Percentiles rank a stretch among this genome's conserved stretches.
These are phyloP conservation scores for Drosophila burlai DNA, from an alignment of 1,140 invertebrate species.

Conservation along the genomic window DNA sequence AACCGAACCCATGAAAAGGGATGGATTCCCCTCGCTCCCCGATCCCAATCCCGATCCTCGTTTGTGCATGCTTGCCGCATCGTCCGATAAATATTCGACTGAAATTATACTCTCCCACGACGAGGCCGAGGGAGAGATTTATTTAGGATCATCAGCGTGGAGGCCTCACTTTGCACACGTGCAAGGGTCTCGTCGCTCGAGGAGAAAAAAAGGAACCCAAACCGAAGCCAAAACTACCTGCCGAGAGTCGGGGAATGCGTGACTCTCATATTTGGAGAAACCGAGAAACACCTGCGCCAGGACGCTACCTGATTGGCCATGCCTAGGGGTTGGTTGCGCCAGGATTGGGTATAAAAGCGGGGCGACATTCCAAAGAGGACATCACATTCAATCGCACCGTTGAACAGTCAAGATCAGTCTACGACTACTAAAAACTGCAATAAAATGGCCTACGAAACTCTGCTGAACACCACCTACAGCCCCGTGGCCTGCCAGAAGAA, in stretches of 20 bases:
- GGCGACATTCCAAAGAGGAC: slow-evolving; percentile 15
- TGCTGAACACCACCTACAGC: slow-evolving; percentile 31
- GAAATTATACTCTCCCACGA: slow-evolving; percentile 71
- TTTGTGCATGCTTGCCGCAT: slow-evolving; percentile 55
- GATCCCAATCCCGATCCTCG: neutral
- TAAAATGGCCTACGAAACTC: slow-evolving; percentile 59
- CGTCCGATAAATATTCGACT: slow-evolving; percentile 58
- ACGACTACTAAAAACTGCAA: slow-evolving; percentile 3
- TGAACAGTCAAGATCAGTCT: slow-evolving; percentile 32
- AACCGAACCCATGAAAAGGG: slow-evolving; percentile 32
- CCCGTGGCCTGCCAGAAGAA: slow-evolving; percentile 27
- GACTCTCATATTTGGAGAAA: slow-evolving; percentile 43
- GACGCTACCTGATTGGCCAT: slow-evolving; percentile 54
- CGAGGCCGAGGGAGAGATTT: slow-evolving; percentile 50
- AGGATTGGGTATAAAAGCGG: slow-evolving; percentile 50
- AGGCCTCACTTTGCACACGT: slow-evolving; percentile 55
- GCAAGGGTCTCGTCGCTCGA: slow-evolving; percentile 49
- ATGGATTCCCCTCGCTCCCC: slow-evolving; percentile 6
- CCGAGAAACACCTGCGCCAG: slow-evolving; percentile 58
- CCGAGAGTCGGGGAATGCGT: slow-evolving; percentile 48
- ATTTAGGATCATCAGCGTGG: slow-evolving; percentile 39
- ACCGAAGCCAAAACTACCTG: slow-evolving; percentile 50
- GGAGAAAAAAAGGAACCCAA: slow-evolving; percentile 2
- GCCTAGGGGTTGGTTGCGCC: slow-evolving; percentile 46
- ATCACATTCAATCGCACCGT: slow-evolving; percentile 51